These are phyloP conservation scores for Caenorhabditis sp. DNA, from an alignment of 2,888 invertebrate genomes.

Conservation along the genomic window DNA sequence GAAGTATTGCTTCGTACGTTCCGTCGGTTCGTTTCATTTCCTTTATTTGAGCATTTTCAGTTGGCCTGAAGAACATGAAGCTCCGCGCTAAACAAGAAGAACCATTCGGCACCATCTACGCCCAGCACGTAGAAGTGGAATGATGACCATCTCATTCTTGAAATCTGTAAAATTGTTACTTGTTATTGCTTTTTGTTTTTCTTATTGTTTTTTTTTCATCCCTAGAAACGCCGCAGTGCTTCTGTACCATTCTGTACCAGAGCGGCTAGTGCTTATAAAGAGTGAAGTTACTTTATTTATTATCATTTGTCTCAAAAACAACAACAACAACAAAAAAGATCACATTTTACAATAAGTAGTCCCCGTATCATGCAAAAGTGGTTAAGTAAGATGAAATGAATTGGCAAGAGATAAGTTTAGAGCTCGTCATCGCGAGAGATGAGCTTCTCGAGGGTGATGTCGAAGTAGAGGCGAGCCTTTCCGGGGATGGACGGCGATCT, in stretches of 20 bases:
- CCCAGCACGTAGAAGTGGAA: neutral
- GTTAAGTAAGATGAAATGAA: neutral
- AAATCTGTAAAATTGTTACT: neutral
- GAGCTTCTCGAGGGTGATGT: constrained; percentile 77
- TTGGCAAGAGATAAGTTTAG: constrained; percentile 43
- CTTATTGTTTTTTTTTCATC: neutral
- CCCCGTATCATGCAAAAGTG: constrained; percentile 42
- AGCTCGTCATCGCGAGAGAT: constrained; percentile 76
- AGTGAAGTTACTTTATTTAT: constrained; percentile 48
- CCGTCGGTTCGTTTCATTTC: neutral
- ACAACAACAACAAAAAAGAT: constrained; percentile 40
- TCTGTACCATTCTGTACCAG: constrained; percentile 14
- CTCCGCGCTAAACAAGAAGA: constrained; percentile 11
- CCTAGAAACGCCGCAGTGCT: neutral
- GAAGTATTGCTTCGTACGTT: constrained; percentile 21
- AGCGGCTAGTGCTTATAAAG: too few relatives aligned
- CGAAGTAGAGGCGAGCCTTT: constrained; percentile 77
- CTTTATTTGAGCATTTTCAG: constrained; percentile 2
- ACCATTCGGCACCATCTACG: constrained; percentile 10
- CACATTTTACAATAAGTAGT: constrained; percentile 14
- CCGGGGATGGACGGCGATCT: constrained; percentile 77
- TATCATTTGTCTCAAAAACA: constrained; percentile 34
- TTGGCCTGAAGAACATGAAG: constrained; percentile 16
- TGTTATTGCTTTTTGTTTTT: neutral
- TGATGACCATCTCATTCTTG: neutral